Conservation (phyloP, 2,888 invertebrate species). For the Monoplex corrugatus region DNA sequence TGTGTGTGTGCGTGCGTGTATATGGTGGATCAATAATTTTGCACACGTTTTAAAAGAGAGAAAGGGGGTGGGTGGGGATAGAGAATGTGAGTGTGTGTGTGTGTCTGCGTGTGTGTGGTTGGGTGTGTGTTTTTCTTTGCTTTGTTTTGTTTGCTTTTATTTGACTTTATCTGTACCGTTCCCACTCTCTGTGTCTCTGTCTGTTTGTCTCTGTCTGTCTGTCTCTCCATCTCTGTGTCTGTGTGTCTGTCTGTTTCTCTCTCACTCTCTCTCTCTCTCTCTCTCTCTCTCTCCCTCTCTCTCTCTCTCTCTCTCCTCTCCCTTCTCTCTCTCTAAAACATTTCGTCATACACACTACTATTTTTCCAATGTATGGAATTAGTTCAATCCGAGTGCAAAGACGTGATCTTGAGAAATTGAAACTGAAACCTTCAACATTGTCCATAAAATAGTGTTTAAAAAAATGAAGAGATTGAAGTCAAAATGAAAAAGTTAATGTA, state of each 20-base stretch:
- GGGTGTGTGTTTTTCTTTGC: background rate
- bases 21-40: background rate
- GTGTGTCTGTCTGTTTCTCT: background rate
- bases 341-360: too few species aligned
- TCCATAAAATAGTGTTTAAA: too few species aligned
- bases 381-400: too few species aligned
- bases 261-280: background rate
- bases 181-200: background rate
- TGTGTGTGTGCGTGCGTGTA: background rate
- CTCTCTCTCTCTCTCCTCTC: background rate
- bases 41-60: too few species aligned
- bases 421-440: too few species aligned
- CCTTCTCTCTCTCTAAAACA: background rate
- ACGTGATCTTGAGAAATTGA: too few species aligned
- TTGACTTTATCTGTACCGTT: background rate
- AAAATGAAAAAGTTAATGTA: too few species aligned
- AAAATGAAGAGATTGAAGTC: too few species aligned
- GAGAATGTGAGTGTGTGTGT: background rate
- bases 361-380: too few species aligned
- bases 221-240: background rate
- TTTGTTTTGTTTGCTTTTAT: background rate
- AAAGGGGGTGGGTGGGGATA: background rate
- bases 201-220: background rate
- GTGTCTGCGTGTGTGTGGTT: background rate
- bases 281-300: background rate